Conservation (phyloP, 2,888 invertebrate genomes). For the Iphiclides podalirius region DNA sequence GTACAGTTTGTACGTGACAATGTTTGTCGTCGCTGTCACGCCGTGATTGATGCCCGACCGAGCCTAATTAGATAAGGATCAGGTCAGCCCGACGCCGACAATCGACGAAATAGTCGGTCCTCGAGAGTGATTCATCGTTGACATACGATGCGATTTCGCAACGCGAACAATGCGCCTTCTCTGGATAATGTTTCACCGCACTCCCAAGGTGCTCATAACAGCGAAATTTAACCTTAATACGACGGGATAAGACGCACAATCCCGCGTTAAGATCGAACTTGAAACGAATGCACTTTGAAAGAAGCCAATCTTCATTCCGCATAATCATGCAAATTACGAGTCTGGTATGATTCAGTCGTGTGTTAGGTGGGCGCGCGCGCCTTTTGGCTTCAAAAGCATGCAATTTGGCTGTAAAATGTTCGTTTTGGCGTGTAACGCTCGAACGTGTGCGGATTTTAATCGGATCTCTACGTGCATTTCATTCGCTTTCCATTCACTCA, state of each 20-base stretch:
- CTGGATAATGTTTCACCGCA: background rate
- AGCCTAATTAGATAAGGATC: conserved; percentile 56
- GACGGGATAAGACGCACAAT: background rate
- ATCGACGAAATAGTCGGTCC: conserved; percentile 9
- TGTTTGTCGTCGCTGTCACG: conserved; percentile 38
- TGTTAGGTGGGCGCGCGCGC: background rate
- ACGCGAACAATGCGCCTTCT: conserved; percentile 5
- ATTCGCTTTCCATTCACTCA: background rate
- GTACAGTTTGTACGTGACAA: conserved; percentile 38
- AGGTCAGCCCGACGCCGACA: conserved; percentile 31
- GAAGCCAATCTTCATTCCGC: conserved; percentile 17
- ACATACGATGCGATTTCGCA: conserved; percentile 13
- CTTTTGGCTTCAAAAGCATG: background rate
- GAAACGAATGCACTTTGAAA: conserved; percentile 13
- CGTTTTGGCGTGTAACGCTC: conserved; percentile 1
- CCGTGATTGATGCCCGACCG: conserved; percentile 53
- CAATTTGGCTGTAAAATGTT: background rate
- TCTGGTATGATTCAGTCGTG: conserved; percentile 13
- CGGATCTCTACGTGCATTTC: background rate
- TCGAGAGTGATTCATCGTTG: background rate
- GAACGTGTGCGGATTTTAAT: background rate
- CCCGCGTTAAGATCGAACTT: background rate
- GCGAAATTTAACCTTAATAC: background rate
- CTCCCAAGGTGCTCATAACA: background rate
- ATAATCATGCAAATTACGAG: conserved; percentile 15